Percentiles rank a stretch among this genome's conserved stretches.
Conservation (phyloP, 2,888 invertebrate species). For the Hymenopus coronatus region DNA sequence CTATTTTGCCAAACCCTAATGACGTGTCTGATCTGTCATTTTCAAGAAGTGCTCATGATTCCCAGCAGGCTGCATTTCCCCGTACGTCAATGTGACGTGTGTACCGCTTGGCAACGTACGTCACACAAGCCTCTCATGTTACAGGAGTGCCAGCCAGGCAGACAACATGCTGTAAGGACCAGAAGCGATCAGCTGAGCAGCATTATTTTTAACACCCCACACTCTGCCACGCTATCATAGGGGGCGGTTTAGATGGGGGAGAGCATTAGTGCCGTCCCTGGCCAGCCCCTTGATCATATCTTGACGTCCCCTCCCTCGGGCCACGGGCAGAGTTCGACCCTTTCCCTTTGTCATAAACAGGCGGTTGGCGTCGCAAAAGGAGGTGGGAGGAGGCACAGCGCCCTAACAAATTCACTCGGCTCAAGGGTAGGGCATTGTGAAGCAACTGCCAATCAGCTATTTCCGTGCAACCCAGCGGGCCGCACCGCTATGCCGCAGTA, state of each 20-base stretch:
- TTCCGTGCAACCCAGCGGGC: conserved; percentile 32
- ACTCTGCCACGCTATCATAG: neutral
- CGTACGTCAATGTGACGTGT: neutral
- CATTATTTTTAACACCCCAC: neutral
- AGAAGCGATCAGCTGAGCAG: neutral
- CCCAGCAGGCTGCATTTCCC: neutral
- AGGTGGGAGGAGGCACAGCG: conserved; percentile 28
- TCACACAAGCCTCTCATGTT: neutral
- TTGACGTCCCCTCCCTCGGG: conserved; percentile 22
- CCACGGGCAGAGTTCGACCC: conserved; percentile 17
- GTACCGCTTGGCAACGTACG: neutral
- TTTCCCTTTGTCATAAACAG: conserved; percentile 23
- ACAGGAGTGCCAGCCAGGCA: neutral
- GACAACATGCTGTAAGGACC: neutral
- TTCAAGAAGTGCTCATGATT: too few relatives aligned
- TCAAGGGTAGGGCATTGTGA: conserved; percentile 33
- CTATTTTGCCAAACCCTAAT: too few relatives aligned
- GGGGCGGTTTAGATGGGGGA: neutral
- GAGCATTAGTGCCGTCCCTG: conserved; percentile 5
- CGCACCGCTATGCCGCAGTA: conserved; percentile 27
- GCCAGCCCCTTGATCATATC: conserved; percentile 22
- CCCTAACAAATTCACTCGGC: conserved; percentile 29
- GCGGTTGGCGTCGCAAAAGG: conserved; percentile 24
- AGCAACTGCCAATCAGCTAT: conserved; percentile 36
- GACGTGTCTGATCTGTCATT: too few relatives aligned